These are phyloP conservation scores for Carabus problematicus DNA, from an alignment of 2,888 invertebrate species.

Conservation along the genomic window DNA sequence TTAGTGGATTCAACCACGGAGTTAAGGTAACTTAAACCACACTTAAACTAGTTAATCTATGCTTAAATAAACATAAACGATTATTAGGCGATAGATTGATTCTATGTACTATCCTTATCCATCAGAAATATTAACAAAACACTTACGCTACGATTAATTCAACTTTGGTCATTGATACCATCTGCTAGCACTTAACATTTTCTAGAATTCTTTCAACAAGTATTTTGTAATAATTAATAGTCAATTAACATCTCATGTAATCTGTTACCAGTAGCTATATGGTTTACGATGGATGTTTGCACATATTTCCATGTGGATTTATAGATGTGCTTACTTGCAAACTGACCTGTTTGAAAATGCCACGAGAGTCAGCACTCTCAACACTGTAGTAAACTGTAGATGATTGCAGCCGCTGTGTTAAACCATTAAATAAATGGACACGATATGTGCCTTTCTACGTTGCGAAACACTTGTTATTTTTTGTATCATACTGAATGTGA, in stretches of 20 bases:
- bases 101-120: too few species aligned
- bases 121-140: too few species aligned
- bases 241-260: neutral
- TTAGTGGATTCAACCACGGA: slow-evolving; percentile 80
- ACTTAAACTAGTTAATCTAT: neutral
- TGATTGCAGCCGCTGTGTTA: slow-evolving; percentile 19
- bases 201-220: neutral
- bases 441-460: slow-evolving; percentile 29
- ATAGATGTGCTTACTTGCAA: neutral
- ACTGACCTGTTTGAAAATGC: slow-evolving; percentile 16
- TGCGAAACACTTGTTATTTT: slow-evolving; percentile 31
- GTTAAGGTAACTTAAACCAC: slow-evolving; percentile 67
- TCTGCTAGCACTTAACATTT: neutral
- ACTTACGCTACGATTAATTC: too few species aligned
- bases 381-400: neutral
- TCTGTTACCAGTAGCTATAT: neutral
- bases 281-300: neutral
- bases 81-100: too few species aligned
- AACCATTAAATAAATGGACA: slow-evolving; percentile 29
- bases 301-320: neutral
- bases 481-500: neutral
- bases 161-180: neutral
- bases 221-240: neutral
- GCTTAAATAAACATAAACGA: neutral
- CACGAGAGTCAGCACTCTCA: neutral